Evolutionary conservation across 2,113 vertebrate genomes (phyloP).

Genomic region (Melierax canorus): DNA sequence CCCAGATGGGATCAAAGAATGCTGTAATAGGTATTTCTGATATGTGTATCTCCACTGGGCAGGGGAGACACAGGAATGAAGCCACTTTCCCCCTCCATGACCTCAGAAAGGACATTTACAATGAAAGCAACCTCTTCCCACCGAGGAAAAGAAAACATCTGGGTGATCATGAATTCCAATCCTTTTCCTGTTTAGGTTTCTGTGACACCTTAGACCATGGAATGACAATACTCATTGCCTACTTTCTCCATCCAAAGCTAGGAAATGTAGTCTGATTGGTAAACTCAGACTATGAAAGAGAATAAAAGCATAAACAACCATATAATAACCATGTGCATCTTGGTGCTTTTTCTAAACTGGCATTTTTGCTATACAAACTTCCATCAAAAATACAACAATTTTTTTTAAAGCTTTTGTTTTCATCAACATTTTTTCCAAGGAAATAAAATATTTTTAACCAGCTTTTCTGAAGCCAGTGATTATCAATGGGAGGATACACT

Average conservation of each 20-base stretch:
- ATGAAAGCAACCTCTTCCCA: not conserved
- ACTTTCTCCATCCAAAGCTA: not conserved
- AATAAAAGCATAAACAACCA: not conserved
- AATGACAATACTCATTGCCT: not conserved
- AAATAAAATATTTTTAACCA: not conserved
- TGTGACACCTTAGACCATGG: not conserved
- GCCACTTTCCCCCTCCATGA: not conserved
- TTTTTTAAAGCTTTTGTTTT: not conserved
- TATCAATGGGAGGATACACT: not conserved
- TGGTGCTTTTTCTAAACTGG: not conserved
- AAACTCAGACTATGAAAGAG: not conserved
- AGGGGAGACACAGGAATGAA: not conserved
- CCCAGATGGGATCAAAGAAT: not conserved
- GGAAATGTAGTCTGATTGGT: not conserved
- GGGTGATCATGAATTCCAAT: not conserved
- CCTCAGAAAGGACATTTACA: not conserved
- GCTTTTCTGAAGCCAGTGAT: not conserved
- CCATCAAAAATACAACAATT: not conserved
- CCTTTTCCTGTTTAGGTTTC: not conserved
- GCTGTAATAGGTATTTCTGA: not conserved
- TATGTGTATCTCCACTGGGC: not conserved
- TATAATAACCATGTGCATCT: not conserved
- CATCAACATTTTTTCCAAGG: not conserved
- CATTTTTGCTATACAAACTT: not conserved
- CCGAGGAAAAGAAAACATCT: not conserved